phyloP scores from a whole-genome alignment of 2,797 vertebrate species.

The Vireo griseus region DNA sequence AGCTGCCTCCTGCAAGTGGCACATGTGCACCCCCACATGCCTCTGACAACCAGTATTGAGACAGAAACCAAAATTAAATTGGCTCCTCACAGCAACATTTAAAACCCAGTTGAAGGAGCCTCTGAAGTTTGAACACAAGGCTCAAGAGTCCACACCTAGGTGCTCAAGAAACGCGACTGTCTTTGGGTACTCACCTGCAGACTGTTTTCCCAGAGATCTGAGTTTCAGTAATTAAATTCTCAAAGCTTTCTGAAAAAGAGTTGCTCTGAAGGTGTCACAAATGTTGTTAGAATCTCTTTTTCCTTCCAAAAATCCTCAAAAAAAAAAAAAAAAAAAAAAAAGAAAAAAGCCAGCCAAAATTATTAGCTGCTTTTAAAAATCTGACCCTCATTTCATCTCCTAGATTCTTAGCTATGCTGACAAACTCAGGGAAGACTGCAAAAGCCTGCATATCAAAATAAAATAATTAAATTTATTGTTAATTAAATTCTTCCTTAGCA shows the following conservation, averaged over 20 bases:
- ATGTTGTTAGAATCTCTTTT: not conserved
- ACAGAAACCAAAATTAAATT: not conserved
- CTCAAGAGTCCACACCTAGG: not conserved
- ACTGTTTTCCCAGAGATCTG: fast-evolving
- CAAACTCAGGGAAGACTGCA: not conserved
- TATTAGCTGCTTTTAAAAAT: not conserved
- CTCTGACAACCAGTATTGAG: not conserved
- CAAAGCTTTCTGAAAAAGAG: not conserved
- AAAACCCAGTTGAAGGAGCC: not conserved
- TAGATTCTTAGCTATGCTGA: not conserved
- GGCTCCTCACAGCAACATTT: not conserved
- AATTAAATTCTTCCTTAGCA: slow-evolving; percentile 1
- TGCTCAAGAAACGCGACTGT: not conserved
- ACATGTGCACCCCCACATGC: fast-evolving
- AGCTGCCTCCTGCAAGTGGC: not conserved
- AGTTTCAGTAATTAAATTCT: not conserved
- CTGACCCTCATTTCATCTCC: not conserved
- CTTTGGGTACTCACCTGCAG: not conserved
- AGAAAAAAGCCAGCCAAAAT: not conserved
- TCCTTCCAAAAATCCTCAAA: not conserved
- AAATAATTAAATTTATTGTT: slow-evolving; percentile 2
- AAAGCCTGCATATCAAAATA: not conserved
- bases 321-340: not conserved
- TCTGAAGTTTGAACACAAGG: not conserved
- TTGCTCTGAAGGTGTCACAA: not conserved